These are phyloP conservation scores for Wiebesia pumilae DNA, from an alignment of 1,140 invertebrate genomes.

Conservation along the genomic window DNA sequence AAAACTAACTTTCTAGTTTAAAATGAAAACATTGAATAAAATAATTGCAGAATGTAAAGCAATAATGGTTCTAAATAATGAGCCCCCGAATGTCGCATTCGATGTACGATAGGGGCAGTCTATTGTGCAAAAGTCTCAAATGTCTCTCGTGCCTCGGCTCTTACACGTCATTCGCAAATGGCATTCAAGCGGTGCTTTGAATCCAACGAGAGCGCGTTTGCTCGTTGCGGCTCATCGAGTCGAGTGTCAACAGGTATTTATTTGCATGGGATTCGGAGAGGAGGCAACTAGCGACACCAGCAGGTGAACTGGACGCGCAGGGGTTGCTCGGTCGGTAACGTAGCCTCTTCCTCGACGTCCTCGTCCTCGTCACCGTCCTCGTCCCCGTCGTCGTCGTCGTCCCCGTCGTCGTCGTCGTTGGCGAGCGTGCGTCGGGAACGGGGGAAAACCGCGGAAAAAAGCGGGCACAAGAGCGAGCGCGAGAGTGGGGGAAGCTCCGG, in stretches of 20 bases:
- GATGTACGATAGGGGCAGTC: not conserved
- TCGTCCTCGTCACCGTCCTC: too few relatives aligned
- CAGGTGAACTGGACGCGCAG: not conserved
- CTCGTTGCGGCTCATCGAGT: not conserved
- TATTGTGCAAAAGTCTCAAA: not conserved
- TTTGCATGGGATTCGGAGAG: not conserved
- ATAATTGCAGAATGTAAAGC: not conserved
- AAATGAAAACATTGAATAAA: not conserved
- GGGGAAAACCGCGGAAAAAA: not conserved
- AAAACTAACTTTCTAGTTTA: not conserved
- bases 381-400: too few relatives aligned
- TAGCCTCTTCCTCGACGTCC: not conserved
- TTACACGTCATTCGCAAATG: too few relatives aligned
- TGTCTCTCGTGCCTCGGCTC: not conserved
- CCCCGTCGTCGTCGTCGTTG: too few relatives aligned
- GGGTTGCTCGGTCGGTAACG: slow-evolving; percentile 10
- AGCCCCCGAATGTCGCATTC: not conserved
- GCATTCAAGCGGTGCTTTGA: too few relatives aligned
- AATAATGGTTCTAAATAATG: not conserved
- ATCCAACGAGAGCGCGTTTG: too few relatives aligned
- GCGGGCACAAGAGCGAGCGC: not conserved
- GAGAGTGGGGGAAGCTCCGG: not conserved
- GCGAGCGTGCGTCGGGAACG: too few relatives aligned
- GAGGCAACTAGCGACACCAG: not conserved
- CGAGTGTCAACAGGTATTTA: not conserved